These are phyloP conservation scores for Bungarus multicinctus DNA, from an alignment of 2,113 vertebrate genomes.

Conservation along the genomic window DNA sequence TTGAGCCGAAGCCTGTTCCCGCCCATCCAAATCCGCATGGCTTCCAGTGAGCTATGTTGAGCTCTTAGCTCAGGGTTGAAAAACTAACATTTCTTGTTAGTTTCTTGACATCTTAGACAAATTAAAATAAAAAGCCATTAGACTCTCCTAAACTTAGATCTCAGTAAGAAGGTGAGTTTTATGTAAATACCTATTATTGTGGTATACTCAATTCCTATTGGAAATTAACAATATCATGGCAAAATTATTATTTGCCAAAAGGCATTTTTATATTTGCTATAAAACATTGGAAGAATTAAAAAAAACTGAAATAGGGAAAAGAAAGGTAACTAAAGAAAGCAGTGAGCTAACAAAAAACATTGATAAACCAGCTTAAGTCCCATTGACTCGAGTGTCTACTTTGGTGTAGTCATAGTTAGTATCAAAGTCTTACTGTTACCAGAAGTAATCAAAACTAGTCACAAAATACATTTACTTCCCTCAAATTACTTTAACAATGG, in stretches of 20 bases:
- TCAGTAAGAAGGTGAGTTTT: conserved; percentile 43
- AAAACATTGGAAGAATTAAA: background rate
- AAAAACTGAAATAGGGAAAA: background rate
- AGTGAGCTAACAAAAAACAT: background rate
- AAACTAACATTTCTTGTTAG: conserved; percentile 61
- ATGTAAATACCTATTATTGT: conserved; percentile 25
- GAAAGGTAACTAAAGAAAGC: conserved; percentile 26
- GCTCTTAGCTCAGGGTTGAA: conserved; percentile 47
- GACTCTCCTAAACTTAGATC: conserved; percentile 43
- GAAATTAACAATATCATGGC: conserved; percentile 17
- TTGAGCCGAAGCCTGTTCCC: too few species aligned
- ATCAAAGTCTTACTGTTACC: background rate
- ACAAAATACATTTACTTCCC: conserved; percentile 1
- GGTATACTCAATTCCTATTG: background rate
- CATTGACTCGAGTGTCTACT: background rate
- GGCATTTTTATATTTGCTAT: background rate
- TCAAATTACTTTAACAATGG: background rate
- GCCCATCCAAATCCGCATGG: too few species aligned
- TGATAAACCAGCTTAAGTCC: background rate
- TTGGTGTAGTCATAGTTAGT: background rate
- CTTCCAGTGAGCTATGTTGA: too few species aligned
- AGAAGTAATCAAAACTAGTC: conserved; percentile 29
- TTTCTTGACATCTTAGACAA: conserved; percentile 41
- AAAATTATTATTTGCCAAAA: conserved; percentile 21
- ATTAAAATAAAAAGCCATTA: conserved; percentile 59